Base-by-base conservation (phyloP, 2,888 invertebrate genomes). In the Drosophila lacicola region DNA sequence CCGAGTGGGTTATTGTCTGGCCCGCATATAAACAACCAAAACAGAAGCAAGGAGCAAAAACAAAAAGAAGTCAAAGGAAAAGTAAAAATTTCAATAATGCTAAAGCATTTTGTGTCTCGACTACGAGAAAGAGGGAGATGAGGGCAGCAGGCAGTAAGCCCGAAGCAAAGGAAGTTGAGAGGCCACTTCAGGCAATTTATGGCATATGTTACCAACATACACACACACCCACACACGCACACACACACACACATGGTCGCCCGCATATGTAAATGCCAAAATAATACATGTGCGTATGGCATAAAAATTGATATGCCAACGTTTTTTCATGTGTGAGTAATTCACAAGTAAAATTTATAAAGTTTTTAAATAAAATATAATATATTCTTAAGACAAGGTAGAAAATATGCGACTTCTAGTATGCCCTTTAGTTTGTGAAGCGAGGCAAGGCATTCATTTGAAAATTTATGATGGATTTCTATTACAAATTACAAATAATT, bases 281-380 rank as follows among this genome's bases (percentile, higher is more conserved):
- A 88, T 84, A 84, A 84, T 88, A 88, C 81, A 78, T 78, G 84
- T 84, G 89, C 83, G 89, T 80, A 73, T 88, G 88, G 86, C 88
- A 82, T 74, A 69, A 77, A 88, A 88, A 88, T 83, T 83, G 86
- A 83, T 83, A 88, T 83, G 86, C 89, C 70, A 88, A 80, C 78
- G 70, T 83, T 80, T 82, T 60, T 76, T 83, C 83, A 83, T 88
- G 83, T 88, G 87, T 88, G 78, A 88, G 80, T 83, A 82, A 88
- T 83, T 88, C 84, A 75, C 89, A 83, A 88, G 89, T 73, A 72
- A 86, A 88, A 78, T 86, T 80, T 82, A 82, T 64, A 85, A 83
- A 83, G 61, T 83, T 83, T 88, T 82, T 85, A 85, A 83, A 88
- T 83, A 85, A 88, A 85, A 82, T 85, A 82, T 82, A 69, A 74